phyloP scores from a whole-genome alignment of 2,113 vertebrate species.

The Todiramphus chloris region DNA sequence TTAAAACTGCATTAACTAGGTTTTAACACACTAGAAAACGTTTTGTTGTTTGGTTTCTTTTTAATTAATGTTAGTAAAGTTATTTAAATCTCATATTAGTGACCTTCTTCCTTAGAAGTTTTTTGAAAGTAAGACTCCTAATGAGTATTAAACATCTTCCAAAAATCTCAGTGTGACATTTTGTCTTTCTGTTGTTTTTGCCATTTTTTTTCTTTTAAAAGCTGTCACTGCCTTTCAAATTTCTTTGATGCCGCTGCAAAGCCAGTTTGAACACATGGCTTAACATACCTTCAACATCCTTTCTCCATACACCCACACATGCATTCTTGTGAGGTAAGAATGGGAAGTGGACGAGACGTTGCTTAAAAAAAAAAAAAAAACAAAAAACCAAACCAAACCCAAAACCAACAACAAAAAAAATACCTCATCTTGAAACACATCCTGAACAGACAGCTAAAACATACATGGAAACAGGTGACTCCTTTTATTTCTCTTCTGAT shows the following conservation, averaged over 20 bases:
- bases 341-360: background rate
- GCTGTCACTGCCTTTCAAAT: background rate
- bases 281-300: background rate
- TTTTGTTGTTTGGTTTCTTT: background rate
- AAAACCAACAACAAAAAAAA: background rate
- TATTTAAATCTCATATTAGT: background rate
- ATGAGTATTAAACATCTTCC: background rate
- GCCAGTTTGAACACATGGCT: background rate
- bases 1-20: background rate
- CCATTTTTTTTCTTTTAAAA: background rate
- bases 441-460: background rate
- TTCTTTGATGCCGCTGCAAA: background rate
- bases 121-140: background rate
- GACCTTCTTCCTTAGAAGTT: background rate
- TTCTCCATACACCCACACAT: background rate
- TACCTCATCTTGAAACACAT: background rate
- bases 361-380: background rate
- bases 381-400: too few relatives aligned
- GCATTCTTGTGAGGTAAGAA: background rate
- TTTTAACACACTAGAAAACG: background rate
- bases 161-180: background rate
- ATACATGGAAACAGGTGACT: background rate
- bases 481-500: background rate
- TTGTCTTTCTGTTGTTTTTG: background rate
- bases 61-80: background rate